Conservation (phyloP, 2,113 vertebrate genomes). For the Chloroceryle aenea region DNA sequence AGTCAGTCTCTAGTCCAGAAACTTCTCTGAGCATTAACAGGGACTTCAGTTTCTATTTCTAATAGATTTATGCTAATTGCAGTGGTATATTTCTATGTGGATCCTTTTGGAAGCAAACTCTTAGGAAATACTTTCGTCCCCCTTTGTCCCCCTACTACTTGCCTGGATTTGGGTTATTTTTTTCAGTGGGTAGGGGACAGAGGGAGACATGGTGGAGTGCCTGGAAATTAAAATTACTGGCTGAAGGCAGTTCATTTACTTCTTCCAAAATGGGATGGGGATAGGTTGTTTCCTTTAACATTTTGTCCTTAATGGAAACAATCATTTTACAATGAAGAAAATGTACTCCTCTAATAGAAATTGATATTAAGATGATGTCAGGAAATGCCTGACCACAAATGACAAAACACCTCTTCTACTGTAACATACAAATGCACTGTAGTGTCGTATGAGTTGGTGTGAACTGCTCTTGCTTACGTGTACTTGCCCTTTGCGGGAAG, state of each 20-base stretch:
- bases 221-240: background rate
- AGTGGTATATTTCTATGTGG: background rate
- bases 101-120: background rate
- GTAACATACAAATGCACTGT: background rate
- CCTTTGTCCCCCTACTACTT: background rate
- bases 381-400: background rate
- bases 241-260: background rate
- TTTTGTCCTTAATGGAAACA: background rate
- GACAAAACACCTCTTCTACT: rapidly evolving
- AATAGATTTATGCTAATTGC: background rate
- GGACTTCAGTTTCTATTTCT: background rate
- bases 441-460: background rate
- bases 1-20: background rate
- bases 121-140: background rate
- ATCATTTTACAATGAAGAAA: background rate
- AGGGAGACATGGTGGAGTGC: background rate
- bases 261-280: background rate
- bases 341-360: background rate
- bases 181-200: background rate
- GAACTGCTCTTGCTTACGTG: background rate
- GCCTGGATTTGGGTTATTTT: background rate
- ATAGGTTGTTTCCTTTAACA: background rate
- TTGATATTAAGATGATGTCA: background rate
- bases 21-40: rapidly evolving
- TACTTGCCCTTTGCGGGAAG: background rate